phyloP scores from a whole-genome alignment of 2,888 invertebrate genomes.

The Holacanthella duospinosa region DNA sequence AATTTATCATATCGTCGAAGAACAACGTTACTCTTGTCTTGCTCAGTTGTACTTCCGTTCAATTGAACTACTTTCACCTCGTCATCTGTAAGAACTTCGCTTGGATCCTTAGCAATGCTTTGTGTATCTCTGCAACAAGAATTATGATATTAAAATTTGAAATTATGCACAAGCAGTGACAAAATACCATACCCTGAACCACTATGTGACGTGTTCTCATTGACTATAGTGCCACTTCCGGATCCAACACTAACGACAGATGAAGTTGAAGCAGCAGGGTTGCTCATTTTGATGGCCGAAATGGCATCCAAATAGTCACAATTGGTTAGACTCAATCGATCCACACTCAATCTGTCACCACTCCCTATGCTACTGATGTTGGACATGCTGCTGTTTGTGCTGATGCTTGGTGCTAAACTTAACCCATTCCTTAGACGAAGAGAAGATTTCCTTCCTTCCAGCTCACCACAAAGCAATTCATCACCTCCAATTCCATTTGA shows the following conservation, averaged over 20 bases:
- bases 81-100: slow-evolving; percentile 31
- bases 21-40: slow-evolving; percentile 36
- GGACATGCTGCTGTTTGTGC: slow-evolving; percentile 36
- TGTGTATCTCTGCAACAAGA: slow-evolving; percentile 26
- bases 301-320: slow-evolving; percentile 38
- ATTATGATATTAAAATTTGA: not conserved
- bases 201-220: slow-evolving; percentile 31
- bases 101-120: slow-evolving; percentile 31
- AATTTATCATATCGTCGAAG: slow-evolving; percentile 36
- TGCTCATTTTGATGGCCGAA: slow-evolving; percentile 37
- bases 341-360: slow-evolving; percentile 30
- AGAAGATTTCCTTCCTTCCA: not conserved
- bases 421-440: not conserved
- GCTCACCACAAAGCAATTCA: not conserved
- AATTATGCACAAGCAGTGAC: not conserved
- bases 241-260: slow-evolving; percentile 32
- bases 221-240: slow-evolving; percentile 36
- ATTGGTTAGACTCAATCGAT: slow-evolving; percentile 34
- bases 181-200: slow-evolving; percentile 31
- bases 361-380: slow-evolving; percentile 26
- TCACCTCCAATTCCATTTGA: not conserved
- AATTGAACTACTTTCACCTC: slow-evolving; percentile 13
- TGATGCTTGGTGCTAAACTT: slow-evolving; percentile 19
- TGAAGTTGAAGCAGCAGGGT: slow-evolving; percentile 30
- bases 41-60: slow-evolving; percentile 22